Base-by-base conservation (phyloP, 2,797 vertebrate species). In the Eurystomus glaucurus region DNA sequence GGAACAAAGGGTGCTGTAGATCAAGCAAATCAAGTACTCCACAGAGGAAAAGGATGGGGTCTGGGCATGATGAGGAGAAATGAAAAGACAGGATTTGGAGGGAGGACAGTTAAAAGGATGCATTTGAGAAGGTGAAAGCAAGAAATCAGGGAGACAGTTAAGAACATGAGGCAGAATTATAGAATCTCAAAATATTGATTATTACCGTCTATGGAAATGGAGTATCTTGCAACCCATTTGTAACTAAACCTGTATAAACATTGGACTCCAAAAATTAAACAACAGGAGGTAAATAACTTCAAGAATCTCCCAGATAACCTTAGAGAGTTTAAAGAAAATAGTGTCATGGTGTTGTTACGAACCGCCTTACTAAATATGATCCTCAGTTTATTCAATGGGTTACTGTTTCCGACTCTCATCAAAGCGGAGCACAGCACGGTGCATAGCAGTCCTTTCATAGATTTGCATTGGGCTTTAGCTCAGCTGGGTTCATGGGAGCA, bases 361-460 rank as follows among this genome's bases (percentile, higher is more conserved):
- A 41, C 23, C 55, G 62, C 33, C 39, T 70, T 43, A 62, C 43
- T 54, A 68, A 81, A 83, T 46, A 80, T 4, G 66, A 55, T 29
- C 43, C 54, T 76, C 25, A 31, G 26, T 17, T 88, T 85, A 85
- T 61, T 69, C 50, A 83, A 22, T 1, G 4, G 66, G 20, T 74
- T 72, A n/a, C 54, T 39, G 12, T 83, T 93, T 64, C n/a, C 79
- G 58, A 46, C 23, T 16, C 48, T 74, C 64, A 52, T 55, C 70
- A 83, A 84, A 62, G 39, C 3, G 2, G 25, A 43, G 19, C 14
- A 58, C n/a, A 64, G 14, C 18, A 33, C 23, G 48, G 72, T 46
- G 89, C 85, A 21, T 95, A 97, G 96, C 95, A 93, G 21, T 64
- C 83, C 82, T 48, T 95, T 75, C 35, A 96, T 54, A 61, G 97